A percentile compares a stretch with the other conserved stretches of the same genome.
Evolutionary conservation across 2,797 vertebrate species (phyloP).

Genomic region (Nannoperca australis): DNA sequence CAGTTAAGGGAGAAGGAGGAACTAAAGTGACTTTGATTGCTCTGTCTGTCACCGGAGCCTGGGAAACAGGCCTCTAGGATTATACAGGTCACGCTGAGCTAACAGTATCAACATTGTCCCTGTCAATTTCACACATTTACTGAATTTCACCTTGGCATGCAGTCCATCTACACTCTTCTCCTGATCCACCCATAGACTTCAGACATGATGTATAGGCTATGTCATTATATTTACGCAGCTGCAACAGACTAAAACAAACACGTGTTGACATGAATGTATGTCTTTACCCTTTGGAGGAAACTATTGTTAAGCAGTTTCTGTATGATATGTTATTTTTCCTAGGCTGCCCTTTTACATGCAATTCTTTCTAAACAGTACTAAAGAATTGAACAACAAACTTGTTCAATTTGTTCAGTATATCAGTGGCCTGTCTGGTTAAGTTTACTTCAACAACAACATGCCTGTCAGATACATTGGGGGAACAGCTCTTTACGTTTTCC

Average conservation of each 20-base stretch:
- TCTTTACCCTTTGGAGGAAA: neutral
- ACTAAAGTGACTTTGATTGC: constrained; percentile 48
- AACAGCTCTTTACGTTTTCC: constrained; percentile 4
- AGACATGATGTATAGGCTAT: neutral
- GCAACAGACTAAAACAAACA: neutral
- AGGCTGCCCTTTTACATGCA: neutral
- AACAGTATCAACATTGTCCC: constrained; percentile 17
- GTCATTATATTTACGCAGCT: neutral
- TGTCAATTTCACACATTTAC: constrained; percentile 19
- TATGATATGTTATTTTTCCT: neutral
- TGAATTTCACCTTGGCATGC: constrained; percentile 3
- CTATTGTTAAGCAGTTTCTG: neutral
- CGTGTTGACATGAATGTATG: neutral
- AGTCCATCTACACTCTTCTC: neutral
- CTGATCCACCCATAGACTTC: neutral
- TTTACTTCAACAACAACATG: constrained; percentile 2
- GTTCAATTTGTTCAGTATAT: neutral
- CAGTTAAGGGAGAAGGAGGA: neutral
- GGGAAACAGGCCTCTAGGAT: constrained; percentile 15
- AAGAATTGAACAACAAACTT: no score
- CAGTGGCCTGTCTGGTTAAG: neutral
- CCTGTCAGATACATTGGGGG: neutral
- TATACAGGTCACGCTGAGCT: constrained; percentile 49
- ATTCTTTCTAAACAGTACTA: constrained; percentile 7
- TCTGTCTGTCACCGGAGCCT: constrained; percentile 37